Percentiles rank a stretch among this genome's conserved stretches.
Evolutionary conservation across 2,888 invertebrate species (phyloP).

Genomic region (Isoperla grammatica): DNA sequence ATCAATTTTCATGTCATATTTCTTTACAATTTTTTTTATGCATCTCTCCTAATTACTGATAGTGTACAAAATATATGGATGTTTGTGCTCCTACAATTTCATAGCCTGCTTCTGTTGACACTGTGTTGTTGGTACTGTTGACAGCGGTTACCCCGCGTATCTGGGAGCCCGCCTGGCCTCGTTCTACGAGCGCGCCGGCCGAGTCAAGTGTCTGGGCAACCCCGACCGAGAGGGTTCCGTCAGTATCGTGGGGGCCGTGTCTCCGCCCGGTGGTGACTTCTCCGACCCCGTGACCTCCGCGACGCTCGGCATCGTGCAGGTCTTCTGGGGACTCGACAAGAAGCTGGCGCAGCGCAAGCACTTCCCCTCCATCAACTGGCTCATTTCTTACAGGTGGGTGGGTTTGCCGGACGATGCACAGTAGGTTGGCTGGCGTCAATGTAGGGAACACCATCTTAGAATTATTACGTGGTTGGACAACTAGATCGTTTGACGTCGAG

Average conservation of each 20-base stretch:
- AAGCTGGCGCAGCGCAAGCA: conserved; percentile 98
- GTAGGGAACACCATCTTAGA: background rate
- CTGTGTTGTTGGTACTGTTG: too few species aligned
- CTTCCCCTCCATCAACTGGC: conserved; percentile 99
- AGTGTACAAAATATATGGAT: too few species aligned
- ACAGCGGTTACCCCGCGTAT: conserved; percentile 98
- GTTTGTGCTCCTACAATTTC: too few species aligned
- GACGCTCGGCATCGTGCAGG: conserved; percentile 97
- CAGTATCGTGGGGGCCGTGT: conserved; percentile 99
- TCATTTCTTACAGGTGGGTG: conserved; percentile 82
- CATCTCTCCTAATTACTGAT: too few species aligned
- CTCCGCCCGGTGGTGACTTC: conserved; percentile 99
- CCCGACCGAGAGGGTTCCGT: conserved; percentile 98
- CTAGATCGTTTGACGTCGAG: too few species aligned
- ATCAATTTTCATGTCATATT: too few species aligned
- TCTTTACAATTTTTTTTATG: too few species aligned
- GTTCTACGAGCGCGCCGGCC: conserved; percentile 99
- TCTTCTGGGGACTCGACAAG: conserved; percentile 99
- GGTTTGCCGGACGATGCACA: background rate
- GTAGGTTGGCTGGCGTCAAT: too few species aligned
- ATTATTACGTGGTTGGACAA: too few species aligned
- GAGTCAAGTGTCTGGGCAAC: conserved; percentile 95
- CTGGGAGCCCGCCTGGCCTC: conserved; percentile 96
- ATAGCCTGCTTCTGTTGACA: too few species aligned
- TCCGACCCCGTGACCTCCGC: conserved; percentile 99